These are phyloP conservation scores for Diogma glabrata DNA, from an alignment of 2,888 invertebrate species.

Conservation along the genomic window DNA sequence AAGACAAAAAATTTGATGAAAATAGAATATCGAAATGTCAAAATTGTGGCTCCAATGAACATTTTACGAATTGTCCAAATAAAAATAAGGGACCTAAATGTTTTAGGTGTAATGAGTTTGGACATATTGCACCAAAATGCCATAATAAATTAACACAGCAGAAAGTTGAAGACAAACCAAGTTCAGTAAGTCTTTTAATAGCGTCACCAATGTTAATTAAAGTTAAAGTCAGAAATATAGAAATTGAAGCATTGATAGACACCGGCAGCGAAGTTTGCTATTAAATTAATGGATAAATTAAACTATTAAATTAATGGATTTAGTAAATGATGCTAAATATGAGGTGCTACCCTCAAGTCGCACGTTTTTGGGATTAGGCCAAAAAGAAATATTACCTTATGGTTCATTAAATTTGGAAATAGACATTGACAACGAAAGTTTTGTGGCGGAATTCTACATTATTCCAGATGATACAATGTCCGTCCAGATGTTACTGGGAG, in stretches of 20 bases:
- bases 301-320: background rate
- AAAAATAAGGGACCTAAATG: constrained; percentile 11
- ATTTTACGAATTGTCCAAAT: background rate
- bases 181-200: background rate
- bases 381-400: too few species aligned
- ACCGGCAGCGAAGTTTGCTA: background rate
- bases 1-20: background rate
- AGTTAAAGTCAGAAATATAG: background rate
- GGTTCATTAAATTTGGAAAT: too few species aligned
- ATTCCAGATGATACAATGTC: too few species aligned
- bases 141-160: too few species aligned
- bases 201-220: background rate
- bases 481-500: too few species aligned
- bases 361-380: too few species aligned
- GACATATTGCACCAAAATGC: too few species aligned
- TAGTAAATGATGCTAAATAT: background rate
- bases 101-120: background rate
- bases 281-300: background rate
- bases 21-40: background rate
- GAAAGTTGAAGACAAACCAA: background rate
- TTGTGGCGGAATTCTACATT: too few species aligned
- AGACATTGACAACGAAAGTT: too few species aligned
- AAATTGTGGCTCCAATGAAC: background rate
- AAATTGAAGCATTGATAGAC: background rate
- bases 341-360: background rate